Evolutionary conservation across 2,113 vertebrate genomes (phyloP), one percentile per base, ranked within the genome.

Genomic region (Typhlomys cinereus): DNA sequence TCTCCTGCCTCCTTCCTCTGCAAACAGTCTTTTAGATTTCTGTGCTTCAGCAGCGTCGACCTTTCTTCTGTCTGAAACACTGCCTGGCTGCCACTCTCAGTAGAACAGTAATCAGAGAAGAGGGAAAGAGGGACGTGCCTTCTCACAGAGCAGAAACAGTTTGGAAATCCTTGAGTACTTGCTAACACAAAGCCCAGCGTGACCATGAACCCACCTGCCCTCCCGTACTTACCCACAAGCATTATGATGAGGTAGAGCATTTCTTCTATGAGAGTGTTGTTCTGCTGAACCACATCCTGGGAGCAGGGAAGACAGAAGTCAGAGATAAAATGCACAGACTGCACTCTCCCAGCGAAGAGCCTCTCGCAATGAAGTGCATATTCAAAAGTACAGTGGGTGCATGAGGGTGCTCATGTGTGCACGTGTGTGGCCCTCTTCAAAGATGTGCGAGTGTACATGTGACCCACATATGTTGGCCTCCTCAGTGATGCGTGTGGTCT

Each of bases 181-280:
- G 39, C n/a, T 66, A 70, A 7, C 62, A 61, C 36, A 66, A 91
- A 81, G 66, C 3, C 7, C 71, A 85, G 66, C 70, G n/a, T n/a
- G n/a, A n/a, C n/a, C n/a, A n/a, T n/a, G n/a, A n/a, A n/a, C n/a
- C n/a, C n/a, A n/a, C n/a, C n/a, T n/a, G n/a, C n/a, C n/a, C n/a
- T n/a, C 75, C 39, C 41, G 75, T 89, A 97, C 99, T 98, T 97
- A 99, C 99, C 99, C 52, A 99, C 98, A 44, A 99, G 98, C 98
- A 99, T 99, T 96, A 99, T 99, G 97, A 99, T 98, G 95, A 99
- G 98, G 93, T 99, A 99, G 0, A 99, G 97, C 99, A 99, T 99
- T 97, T 99, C 99, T 95, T 99, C 99, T n/a, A 99, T 99, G 59
- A 99, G 98, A 59, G 99, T 99, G 96, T 99, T 99, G 97, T 99